These are phyloP conservation scores for Platanista minor DNA, from an alignment of 2,113 vertebrate genomes.

Conservation along the genomic window DNA sequence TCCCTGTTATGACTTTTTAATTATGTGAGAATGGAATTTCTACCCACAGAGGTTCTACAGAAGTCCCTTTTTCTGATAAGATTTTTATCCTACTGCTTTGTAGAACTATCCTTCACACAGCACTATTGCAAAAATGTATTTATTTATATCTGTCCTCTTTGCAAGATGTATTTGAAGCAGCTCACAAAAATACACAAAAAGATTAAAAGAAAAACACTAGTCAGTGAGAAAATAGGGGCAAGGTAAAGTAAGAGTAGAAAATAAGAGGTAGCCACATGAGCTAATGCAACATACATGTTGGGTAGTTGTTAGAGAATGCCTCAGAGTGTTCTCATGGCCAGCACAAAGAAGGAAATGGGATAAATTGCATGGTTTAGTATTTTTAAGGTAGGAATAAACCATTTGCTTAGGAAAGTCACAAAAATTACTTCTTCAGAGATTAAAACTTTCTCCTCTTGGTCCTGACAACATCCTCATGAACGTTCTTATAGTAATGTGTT, in stretches of 20 bases:
- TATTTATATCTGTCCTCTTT: conserved; percentile 52
- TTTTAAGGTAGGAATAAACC: not conserved
- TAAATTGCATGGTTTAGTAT: not conserved
- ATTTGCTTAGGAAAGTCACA: not conserved
- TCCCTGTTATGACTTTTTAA: conserved; percentile 71
- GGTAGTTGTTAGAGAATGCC: not conserved
- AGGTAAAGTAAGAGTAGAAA: not conserved
- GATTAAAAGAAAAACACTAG: not conserved
- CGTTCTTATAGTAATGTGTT: not conserved
- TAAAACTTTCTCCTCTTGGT: not conserved
- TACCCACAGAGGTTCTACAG: conserved; percentile 67
- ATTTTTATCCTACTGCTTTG: conserved; percentile 66
- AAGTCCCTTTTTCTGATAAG: conserved; percentile 62
- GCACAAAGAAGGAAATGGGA: not conserved
- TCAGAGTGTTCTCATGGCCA: not conserved
- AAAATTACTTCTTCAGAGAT: not conserved
- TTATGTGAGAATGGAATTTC: conserved; percentile 72
- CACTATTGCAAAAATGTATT: conserved; percentile 53
- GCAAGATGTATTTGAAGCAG: conserved; percentile 43
- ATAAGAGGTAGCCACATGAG: not conserved
- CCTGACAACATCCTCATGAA: not conserved
- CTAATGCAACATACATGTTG: not conserved
- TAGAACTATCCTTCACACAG: conserved; percentile 21
- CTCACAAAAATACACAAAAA: conserved; percentile 19
- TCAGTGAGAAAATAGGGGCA: not conserved